These are phyloP conservation scores for Caenorhabditis japonica DNA, from an alignment of 2,888 invertebrate genomes.

Conservation along the genomic window DNA sequence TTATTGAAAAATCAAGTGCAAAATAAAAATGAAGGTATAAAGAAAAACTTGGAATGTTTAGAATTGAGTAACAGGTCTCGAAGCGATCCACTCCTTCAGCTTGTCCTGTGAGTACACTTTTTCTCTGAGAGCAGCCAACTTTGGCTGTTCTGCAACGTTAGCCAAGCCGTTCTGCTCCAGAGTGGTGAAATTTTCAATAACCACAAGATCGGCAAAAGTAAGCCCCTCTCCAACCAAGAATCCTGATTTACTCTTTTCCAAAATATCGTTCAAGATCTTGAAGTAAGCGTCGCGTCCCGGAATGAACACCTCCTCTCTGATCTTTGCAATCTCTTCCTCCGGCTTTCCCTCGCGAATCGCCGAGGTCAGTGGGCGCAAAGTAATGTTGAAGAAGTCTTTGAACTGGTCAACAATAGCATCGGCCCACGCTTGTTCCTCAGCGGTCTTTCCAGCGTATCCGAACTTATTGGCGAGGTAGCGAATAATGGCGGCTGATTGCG, in stretches of 20 bases:
- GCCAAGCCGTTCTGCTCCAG: constrained; percentile 26
- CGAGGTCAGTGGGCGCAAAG: too few species aligned
- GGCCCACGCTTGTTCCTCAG: too few species aligned
- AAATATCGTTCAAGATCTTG: constrained; percentile 27
- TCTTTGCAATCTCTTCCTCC: constrained; percentile 2
- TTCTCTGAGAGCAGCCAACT: constrained; percentile 12
- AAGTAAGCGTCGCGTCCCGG: constrained; percentile 37
- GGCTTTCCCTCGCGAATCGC: too few species aligned
- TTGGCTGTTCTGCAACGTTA: constrained; percentile 19
- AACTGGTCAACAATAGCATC: too few species aligned
- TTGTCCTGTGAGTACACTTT: constrained; percentile 18
- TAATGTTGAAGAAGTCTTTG: too few species aligned
- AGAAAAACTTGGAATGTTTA: too few species aligned
- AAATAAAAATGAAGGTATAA: too few species aligned
- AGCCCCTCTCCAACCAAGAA: constrained; percentile 37
- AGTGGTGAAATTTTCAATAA: constrained; percentile 34
- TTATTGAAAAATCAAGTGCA: too few species aligned
- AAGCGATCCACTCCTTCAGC: constrained; percentile 32
- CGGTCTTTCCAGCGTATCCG: too few species aligned
- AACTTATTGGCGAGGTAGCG: too few species aligned
- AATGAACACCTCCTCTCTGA: constrained; percentile 12
- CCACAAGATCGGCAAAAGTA: constrained; percentile 47
- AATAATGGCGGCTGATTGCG: too few species aligned
- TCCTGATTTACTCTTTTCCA: constrained; percentile 40
- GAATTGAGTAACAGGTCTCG: constrained; percentile 35